phyloP scores from a whole-genome alignment of 1,140 invertebrate genomes.

The Megalonaias nervosa region DNA sequence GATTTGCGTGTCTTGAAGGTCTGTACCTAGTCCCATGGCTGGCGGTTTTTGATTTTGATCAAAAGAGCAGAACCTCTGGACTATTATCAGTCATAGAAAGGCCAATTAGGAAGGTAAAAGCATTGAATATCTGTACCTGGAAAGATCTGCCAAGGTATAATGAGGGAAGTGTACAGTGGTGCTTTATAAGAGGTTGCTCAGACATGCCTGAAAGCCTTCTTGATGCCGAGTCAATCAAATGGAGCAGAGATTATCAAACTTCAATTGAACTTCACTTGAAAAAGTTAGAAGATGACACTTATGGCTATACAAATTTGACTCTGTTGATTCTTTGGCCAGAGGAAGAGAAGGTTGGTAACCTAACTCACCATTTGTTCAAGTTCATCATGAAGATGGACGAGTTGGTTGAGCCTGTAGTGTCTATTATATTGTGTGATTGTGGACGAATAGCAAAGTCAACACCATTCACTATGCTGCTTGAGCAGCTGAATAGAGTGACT shows the following conservation, averaged over 20 bases:
- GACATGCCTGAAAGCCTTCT: constrained; percentile 36
- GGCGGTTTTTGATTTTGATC: constrained; percentile 51
- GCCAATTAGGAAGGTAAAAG: constrained; percentile 29
- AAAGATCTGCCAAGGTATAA: constrained; percentile 24
- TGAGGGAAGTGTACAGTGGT: constrained; percentile 45
- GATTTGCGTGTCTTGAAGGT: constrained; percentile 17
- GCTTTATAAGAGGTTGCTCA: constrained; percentile 36
- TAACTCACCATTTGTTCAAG: constrained; percentile 27
- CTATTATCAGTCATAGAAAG: constrained; percentile 33
- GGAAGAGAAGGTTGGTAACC: constrained; percentile 1
- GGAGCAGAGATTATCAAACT: constrained; percentile 31
- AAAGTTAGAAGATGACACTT: constrained; percentile 24
- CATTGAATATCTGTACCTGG: constrained; percentile 36
- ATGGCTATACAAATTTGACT: constrained; percentile 38
- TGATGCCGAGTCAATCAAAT: constrained; percentile 20
- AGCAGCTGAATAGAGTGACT: constrained; percentile 14
- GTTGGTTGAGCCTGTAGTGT: constrained; percentile 6
- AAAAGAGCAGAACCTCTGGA: constrained; percentile 36
- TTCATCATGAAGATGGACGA: constrained; percentile 27
- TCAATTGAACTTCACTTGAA: constrained; percentile 28
- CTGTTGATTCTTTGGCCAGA: constrained; percentile 40
- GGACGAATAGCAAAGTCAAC: neutral
- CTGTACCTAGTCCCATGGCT: constrained; percentile 44
- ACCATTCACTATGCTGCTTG: constrained; percentile 1
- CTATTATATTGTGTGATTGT: constrained; percentile 13